These are phyloP conservation scores for Trachelus troglodyta DNA, from an alignment of 2,888 invertebrate species.

Conservation along the genomic window DNA sequence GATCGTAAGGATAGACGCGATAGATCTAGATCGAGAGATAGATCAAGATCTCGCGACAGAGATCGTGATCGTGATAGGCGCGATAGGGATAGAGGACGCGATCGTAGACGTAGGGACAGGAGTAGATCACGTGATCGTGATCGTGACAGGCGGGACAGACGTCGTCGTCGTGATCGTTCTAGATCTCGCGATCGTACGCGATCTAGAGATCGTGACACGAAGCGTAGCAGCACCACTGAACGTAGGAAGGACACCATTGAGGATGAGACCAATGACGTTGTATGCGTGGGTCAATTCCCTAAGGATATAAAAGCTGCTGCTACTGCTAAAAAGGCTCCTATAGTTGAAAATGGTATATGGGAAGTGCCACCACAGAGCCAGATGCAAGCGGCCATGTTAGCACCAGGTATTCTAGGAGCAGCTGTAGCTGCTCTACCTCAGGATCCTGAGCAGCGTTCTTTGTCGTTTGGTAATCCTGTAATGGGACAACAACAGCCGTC, in stretches of 20 bases:
- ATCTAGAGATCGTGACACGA: slow-evolving; percentile 68
- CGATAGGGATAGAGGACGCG: slow-evolving; percentile 57
- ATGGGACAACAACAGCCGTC: slow-evolving; percentile 37
- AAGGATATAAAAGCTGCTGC: slow-evolving; percentile 46
- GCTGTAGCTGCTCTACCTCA: slow-evolving; percentile 46
- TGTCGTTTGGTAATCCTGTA: slow-evolving; percentile 43
- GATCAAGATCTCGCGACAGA: slow-evolving; percentile 40
- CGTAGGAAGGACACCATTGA: slow-evolving; percentile 48
- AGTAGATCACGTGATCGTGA: slow-evolving; percentile 70
- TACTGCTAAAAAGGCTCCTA: slow-evolving; percentile 24
- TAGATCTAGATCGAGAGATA: slow-evolving; percentile 67
- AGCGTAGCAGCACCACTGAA: slow-evolving; percentile 43
- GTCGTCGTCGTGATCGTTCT: slow-evolving; percentile 70
- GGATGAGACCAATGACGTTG: slow-evolving; percentile 50
- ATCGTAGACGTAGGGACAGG: slow-evolving; percentile 69
- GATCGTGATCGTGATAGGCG: slow-evolving; percentile 61
- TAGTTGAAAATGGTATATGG: slow-evolving; percentile 59
- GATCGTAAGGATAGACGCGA: slow-evolving; percentile 66
- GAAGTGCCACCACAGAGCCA: slow-evolving; percentile 62
- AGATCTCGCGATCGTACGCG: slow-evolving; percentile 70
- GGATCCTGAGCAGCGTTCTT: slow-evolving; percentile 25
- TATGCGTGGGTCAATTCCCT: slow-evolving; percentile 61
- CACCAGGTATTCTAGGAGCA: slow-evolving; percentile 55
- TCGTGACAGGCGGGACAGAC: slow-evolving; percentile 63
- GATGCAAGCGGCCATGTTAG: slow-evolving; percentile 55